These are phyloP conservation scores for Pterophyllum scalare DNA, from an alignment of 2,113 vertebrate genomes.

Conservation along the genomic window DNA sequence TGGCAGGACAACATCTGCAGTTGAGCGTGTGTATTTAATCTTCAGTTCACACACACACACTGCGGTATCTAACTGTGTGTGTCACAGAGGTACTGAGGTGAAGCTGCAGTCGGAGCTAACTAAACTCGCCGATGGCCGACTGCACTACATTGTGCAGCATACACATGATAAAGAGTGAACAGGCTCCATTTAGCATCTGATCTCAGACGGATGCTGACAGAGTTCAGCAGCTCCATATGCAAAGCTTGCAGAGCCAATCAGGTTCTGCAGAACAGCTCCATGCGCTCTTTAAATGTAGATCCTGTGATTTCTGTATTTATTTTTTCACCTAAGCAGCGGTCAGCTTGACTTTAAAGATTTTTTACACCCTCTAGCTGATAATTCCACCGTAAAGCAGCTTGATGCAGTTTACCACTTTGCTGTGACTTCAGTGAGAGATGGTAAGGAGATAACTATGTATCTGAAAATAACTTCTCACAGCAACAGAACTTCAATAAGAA, in stretches of 20 bases:
- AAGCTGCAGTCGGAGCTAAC: not conserved
- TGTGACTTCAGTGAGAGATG: not conserved
- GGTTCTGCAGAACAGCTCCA: not conserved
- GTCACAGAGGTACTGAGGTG: not conserved
- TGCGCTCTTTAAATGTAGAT: not conserved
- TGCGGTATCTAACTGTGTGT: not conserved
- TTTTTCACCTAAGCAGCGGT: not conserved
- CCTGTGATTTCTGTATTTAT: not conserved
- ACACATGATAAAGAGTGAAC: not conserved
- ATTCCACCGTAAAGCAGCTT: not conserved
- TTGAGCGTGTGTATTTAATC: constrained; percentile 17
- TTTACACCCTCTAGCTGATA: not conserved
- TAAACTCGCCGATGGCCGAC: not conserved
- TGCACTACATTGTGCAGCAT: not conserved
- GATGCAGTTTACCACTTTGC: not conserved
- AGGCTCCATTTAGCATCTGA: not conserved
- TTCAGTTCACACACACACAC: not conserved
- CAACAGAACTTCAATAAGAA: not conserved
- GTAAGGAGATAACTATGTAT: not conserved
- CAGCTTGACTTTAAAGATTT: not conserved
- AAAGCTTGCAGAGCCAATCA: not conserved
- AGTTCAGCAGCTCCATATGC: not conserved
- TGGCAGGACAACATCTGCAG: constrained; percentile 31
- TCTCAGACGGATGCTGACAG: not conserved
- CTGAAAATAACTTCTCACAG: not conserved